Conservation (phyloP, 2,113 vertebrate genomes). For the Oncorhynchus keta region DNA sequence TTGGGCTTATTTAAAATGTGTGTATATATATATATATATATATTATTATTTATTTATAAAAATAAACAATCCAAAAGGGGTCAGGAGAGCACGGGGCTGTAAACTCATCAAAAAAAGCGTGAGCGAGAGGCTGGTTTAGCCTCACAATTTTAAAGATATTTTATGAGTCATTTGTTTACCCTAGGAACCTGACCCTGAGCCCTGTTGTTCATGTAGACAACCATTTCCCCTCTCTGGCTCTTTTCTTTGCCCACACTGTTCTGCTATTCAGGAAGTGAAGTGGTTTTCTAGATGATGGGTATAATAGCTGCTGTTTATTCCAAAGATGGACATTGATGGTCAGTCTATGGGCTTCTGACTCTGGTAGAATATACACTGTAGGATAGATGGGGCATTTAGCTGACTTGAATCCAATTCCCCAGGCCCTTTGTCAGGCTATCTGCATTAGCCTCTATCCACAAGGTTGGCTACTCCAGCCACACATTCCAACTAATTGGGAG, state of each 20-base stretch:
- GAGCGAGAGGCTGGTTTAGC: neutral
- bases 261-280: neutral
- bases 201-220: neutral
- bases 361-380: too few relatives aligned
- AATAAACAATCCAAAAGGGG: neutral
- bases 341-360: too few relatives aligned
- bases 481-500: constrained; percentile 39
- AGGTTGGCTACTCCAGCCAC: neutral
- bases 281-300: neutral
- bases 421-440: too few relatives aligned
- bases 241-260: too few relatives aligned
- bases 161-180: neutral
- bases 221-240: neutral
- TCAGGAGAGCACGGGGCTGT: constrained; percentile 11
- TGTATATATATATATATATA: too few relatives aligned
- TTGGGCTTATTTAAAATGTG: neutral
- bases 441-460: neutral
- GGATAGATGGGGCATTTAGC: too few relatives aligned
- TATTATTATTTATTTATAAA: too few relatives aligned
- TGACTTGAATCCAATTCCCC: too few relatives aligned
- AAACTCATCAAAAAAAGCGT: constrained; percentile 10
- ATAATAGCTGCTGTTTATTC: neutral
- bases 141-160: neutral
- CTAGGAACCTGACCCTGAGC: neutral
- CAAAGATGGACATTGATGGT: too few relatives aligned